Base-by-base conservation (phyloP, 2,888 invertebrate species). In the Coecobrya sp. region DNA sequence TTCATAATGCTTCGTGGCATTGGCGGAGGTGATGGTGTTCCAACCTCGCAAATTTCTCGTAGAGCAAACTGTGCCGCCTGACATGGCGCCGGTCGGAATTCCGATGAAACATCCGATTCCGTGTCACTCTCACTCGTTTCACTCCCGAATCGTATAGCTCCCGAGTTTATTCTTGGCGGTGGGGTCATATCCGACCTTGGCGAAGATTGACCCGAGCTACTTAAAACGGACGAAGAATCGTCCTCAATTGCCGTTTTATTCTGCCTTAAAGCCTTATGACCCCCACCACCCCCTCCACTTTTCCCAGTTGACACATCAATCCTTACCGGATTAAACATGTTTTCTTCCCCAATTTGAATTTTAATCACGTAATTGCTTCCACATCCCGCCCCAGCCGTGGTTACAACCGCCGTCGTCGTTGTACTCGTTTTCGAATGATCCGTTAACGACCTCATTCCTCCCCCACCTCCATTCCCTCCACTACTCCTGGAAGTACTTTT, bases 111-210 rank as follows among this genome's bases (percentile, higher is more conserved):
- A 88, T 95, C 95, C 0, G 94, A 94, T 52, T 95, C 95, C 7
- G 95, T 95, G 87, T 95, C 95, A 91, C 94, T 94, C 88, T 95
- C 95, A 84, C 94, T 94, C 30, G 94, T 95, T 84, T 95, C 95
- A 89, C 94, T 94, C 27, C 95, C 95, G 70, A 95, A 95, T 73
- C 94, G 93, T 45, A 94, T 93, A 0, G 93, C 93, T 22, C 92
- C 93, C 19, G 93, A 88, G 30, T 93, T 94, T 7, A 94, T 93
- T 22, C 94, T 81, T 3, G 94, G 94, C 5, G 94, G 94, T 3
- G 95, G 95, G 5, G 95, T 94, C 94, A 94, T 94, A 62, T 94
- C 94, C 5, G 94, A 94, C 16, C 94, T 73, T 4, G 95, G 95
- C 10, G 94, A 94, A 10, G 94, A 94, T 62, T 95, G 95, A 8